Conservation (phyloP, 2,888 invertebrate genomes). For the Coronaproctus castanopsis region DNA sequence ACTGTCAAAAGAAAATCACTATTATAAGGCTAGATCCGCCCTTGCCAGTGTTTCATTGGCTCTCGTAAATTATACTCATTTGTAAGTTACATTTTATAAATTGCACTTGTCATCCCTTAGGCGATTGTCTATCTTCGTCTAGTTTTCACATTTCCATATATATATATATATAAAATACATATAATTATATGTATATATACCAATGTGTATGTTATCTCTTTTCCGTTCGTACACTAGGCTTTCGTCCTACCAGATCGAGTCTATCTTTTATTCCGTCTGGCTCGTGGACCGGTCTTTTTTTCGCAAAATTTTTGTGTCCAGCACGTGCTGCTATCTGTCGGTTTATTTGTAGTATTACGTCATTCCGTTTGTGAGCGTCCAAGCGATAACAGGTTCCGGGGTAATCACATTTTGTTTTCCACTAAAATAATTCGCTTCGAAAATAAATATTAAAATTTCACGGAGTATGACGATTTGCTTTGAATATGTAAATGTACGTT, state of each 20-base stretch:
- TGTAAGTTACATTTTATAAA: slow-evolving; percentile 13
- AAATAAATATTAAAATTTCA: no score
- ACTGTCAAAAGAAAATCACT: slow-evolving; percentile 24
- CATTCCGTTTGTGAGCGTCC: neutral
- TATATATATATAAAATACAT: no score
- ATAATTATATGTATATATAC: no score
- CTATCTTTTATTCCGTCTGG: slow-evolving; percentile 6
- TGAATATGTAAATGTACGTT: no score
- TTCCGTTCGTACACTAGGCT: neutral
- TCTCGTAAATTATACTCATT: slow-evolving; percentile 12
- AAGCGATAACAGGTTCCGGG: neutral
- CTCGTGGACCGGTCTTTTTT: slow-evolving; percentile 21
- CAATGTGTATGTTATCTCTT: slow-evolving; percentile 11
- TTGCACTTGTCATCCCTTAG: slow-evolving; percentile 2
- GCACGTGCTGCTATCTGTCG: slow-evolving; percentile 16
- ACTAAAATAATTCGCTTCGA: no score
- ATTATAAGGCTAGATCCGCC: slow-evolving; percentile 11
- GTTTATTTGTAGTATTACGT: neutral
- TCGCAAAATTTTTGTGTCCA: slow-evolving; percentile 13
- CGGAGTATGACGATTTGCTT: no score
- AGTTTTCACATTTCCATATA: no score
- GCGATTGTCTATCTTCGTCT: no score
- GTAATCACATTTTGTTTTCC: no score
- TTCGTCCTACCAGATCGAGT: neutral
- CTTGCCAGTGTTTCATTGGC: slow-evolving; percentile 11